phyloP scores from a whole-genome alignment of 2,888 invertebrate species.

The Phania funesta region DNA sequence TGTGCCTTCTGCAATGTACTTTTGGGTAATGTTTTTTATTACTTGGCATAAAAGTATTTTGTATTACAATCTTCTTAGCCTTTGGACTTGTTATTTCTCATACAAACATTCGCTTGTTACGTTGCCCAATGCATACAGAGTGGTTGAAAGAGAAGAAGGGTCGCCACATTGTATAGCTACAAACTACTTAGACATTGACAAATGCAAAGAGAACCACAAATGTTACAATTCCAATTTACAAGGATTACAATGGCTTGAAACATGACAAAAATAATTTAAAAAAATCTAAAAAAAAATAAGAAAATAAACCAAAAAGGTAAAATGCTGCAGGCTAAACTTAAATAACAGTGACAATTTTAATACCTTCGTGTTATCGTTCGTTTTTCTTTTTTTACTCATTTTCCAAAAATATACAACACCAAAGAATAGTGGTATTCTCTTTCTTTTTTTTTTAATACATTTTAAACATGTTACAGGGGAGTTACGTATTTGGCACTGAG shows the following conservation, averaged over 20 bases:
- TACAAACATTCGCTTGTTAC: background rate
- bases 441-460: too few species aligned
- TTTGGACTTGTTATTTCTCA: constrained; percentile 19
- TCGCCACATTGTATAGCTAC: background rate
- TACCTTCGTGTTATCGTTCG: too few species aligned
- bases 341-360: too few species aligned
- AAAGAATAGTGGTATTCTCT: too few species aligned
- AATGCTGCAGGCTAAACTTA: too few species aligned
- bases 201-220: constrained; percentile 50
- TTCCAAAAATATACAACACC: too few species aligned
- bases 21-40: background rate
- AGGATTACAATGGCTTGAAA: constrained; percentile 51
- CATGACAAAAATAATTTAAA: constrained; percentile 47
- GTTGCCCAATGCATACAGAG: background rate
- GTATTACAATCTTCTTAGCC: constrained; percentile 6
- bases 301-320: too few species aligned
- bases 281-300: too few species aligned
- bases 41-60: background rate
- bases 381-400: too few species aligned
- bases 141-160: background rate
- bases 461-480: too few species aligned
- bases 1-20: too few species aligned
- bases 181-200: background rate
- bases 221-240: constrained; percentile 53
- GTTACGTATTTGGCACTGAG: too few species aligned